phyloP scores from a whole-genome alignment of 2,113 vertebrate genomes.

The Etia nguti region DNA sequence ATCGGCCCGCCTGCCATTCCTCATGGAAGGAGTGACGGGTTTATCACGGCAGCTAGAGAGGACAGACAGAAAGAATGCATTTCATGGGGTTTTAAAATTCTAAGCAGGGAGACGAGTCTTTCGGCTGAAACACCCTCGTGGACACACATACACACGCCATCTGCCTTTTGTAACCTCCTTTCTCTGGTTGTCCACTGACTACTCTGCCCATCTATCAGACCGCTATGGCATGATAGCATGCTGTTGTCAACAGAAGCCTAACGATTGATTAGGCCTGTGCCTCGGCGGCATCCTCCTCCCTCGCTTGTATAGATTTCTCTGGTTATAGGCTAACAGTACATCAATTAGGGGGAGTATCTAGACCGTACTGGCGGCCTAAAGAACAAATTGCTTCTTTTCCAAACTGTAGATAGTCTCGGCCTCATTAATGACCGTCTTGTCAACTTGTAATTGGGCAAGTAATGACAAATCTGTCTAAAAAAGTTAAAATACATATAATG shows the following conservation, averaged over 20 bases:
- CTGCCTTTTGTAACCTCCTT: conserved; percentile 33
- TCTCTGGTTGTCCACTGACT: conserved; percentile 28
- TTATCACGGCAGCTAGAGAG: conserved; percentile 64
- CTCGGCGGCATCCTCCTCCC: conserved; percentile 37
- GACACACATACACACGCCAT: not conserved
- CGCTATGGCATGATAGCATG: conserved; percentile 54
- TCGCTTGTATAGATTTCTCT: conserved; percentile 50
- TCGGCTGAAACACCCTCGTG: conserved; percentile 9
- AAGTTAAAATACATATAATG: not conserved
- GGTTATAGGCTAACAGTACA: conserved; percentile 64
- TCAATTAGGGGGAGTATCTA: conserved; percentile 69
- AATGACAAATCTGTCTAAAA: conserved; percentile 48
- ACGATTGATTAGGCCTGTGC: conserved; percentile 67
- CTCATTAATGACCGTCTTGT: conserved; percentile 59
- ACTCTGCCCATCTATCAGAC: conserved; percentile 58
- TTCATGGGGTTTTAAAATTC: conserved; percentile 61
- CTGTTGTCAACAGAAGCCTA: conserved; percentile 58
- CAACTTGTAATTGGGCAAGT: conserved; percentile 45
- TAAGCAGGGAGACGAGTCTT: conserved; percentile 20
- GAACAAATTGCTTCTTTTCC: conserved; percentile 65
- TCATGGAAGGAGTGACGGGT: conserved; percentile 69
- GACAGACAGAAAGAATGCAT: conserved; percentile 58
- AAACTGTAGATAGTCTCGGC: conserved; percentile 38
- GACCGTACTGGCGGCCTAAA: conserved; percentile 50
- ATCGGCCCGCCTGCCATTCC: conserved; percentile 55